Evolutionary conservation across 2,797 vertebrate genomes (phyloP), one percentile per base, ranked within the genome.

Genomic region (Ptychadena robeensis): DNA sequence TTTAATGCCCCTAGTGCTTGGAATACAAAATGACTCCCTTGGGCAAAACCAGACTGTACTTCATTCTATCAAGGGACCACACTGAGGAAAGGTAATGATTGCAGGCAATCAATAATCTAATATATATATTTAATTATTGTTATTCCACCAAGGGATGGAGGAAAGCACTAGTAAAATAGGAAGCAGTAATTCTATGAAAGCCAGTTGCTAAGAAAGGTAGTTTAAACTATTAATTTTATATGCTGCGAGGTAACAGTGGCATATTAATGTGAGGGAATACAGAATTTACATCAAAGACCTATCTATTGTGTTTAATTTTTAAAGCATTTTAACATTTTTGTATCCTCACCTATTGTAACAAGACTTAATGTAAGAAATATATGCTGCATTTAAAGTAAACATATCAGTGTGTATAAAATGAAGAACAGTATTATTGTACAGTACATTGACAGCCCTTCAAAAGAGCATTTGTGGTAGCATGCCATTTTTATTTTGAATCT

Each of bases 21-120:
- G 86, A 86, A 87, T 87, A 82, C 82, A 85, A 78, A 84, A 86
- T 82, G 35, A 68, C 35, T 79, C n/a, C 32, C 40, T 70, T 70
- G 53, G 69, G 75, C 75, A 35, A 77, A 57, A 72, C 72, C 31
- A 69, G 76, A 76, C 44, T 73, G 34, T 79, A 76, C 75, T 75
- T 80, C 57, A 82, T 74, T 80, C 53, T 67, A 82, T 44, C 59
- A 31, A 31, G 66, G 57, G 65, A 66, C 57, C 18, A 67, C 31
- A 25, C 59, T 69, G 40, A 40, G 64, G 14, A 37, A 67, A 74
- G 71, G 44, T 85, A 78, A 85, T 70, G 67, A 85, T 85, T 71
- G 57, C 70, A 85, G 70, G 30, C 79, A 84, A 79, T 79, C 69
- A 65, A 85, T 79, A 82, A 81, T 70, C 79, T 82, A 73, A 81